Evolutionary conservation across 1,140 invertebrate genomes (phyloP), one percentile per base, ranked within the genome.

Genomic region (Wiebesia pumilae): DNA sequence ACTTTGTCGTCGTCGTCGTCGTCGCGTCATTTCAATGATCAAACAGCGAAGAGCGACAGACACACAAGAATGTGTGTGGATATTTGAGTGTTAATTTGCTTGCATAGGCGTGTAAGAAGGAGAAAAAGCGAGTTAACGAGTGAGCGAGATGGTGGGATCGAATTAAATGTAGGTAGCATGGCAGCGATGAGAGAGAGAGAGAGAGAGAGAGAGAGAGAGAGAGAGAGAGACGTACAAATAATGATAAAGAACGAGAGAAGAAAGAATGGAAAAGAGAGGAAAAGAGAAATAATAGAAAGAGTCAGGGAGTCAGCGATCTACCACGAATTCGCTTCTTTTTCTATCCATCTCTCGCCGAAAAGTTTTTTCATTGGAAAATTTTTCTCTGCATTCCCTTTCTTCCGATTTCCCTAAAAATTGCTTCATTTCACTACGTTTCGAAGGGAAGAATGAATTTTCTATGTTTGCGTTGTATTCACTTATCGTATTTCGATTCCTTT

Each of bases 321-420:
- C 78, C 33, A 30, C 43, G 21, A 30, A 58, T 35, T 73, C 78
- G 62, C 33, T 51, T 71, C 9, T 78, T 65, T 79, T 38, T 43
- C 16, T 79, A 38, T 62, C 43, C 69, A n/a, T 78, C 62, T 58
- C 69, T n/a, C 47, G 65, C 30, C 58, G 58, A 69, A 85, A 85
- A 85, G 77, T 85, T 85, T 85, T 85, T 85, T 80, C 84, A 85
- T 85, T 33, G 77, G 24, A 80, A 80, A 85, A 33, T 85, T 86
- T 67, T 65, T 47, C 54, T 54, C 47, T 75, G 40, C 69, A 62
- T 75, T 54, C n/a, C 65, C 65, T 80, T 71, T 51, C 40, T 47
- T 47, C 30, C 33, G 67, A 30, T 81, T 40, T 67, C 35, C 40
- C 69, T 81, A 81, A 81, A 81, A 81, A 81, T 54, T 69, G 80